phyloP scores from a whole-genome alignment of 2,797 vertebrate species.

The Erethizon dorsatum region DNA sequence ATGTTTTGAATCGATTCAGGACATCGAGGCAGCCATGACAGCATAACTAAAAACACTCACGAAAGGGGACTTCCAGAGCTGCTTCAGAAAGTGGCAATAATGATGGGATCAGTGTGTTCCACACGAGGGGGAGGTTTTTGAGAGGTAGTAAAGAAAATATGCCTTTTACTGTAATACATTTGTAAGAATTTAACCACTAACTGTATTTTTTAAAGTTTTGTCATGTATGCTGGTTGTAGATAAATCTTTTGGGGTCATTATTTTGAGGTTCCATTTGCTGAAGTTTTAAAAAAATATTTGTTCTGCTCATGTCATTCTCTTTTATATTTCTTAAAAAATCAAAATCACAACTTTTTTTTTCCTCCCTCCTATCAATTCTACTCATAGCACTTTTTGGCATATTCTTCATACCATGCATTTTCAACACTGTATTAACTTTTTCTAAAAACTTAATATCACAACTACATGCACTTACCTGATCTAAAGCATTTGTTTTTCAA shows the following conservation, averaged over 20 bases:
- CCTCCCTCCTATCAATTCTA: background rate
- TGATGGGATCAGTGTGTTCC: background rate
- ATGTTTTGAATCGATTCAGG: background rate
- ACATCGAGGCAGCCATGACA: background rate
- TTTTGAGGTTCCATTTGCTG: background rate
- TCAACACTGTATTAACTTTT: background rate
- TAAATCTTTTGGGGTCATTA: background rate
- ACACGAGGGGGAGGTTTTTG: background rate
- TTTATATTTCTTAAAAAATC: slow-evolving; percentile 9
- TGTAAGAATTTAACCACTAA: background rate
- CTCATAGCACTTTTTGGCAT: background rate
- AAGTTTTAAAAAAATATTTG: slow-evolving; percentile 30
- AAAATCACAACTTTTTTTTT: background rate
- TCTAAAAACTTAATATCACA: background rate
- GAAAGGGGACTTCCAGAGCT: background rate
- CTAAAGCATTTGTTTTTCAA: background rate
- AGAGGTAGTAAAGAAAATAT: background rate
- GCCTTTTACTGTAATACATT: background rate
- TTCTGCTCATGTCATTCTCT: background rate
- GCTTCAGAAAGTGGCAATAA: background rate
- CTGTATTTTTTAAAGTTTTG: background rate
- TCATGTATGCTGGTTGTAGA: background rate
- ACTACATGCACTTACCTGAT: background rate
- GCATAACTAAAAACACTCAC: background rate
- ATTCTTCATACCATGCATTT: background rate